Evolutionary conservation across 1,140 invertebrate species (phyloP), one percentile per base, ranked within the genome.

Genomic region (Hyphantria cunea): DNA sequence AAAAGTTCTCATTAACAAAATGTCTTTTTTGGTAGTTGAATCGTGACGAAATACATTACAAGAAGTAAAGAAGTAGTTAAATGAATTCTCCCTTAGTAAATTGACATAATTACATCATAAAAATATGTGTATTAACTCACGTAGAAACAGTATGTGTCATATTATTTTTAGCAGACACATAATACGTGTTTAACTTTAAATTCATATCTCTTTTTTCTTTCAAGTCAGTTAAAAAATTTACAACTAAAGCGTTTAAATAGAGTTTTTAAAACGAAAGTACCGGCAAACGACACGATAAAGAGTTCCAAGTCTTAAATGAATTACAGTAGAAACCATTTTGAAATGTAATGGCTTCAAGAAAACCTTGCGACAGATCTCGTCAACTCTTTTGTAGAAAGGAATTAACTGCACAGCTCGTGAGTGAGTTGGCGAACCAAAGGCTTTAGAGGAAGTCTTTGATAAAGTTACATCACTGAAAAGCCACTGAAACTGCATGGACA

Each of bases 261-360:
- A 44, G 51, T 32, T 34, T 51, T 60, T 31, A 60, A 60, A 51
- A 41, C 44, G 42, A 51, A 60, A 59, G 55, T 34, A 15, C 7
- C 47, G 37, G 31, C 48, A 60, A 42, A 59, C 49, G 48, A 60
- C 42, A 44, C 49, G 47, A 59, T 31, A 7, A 34, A 59, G 56
- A 47, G 31, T 58, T 32, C 10, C 56, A 50, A 50, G 48, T 37
- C 39, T 60, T 51, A 50, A 60, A 60, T 44, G 56, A 60, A 60
- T 60, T 60, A 17, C 34, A 11, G 37, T n/a, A 60, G 37, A 44
- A 50, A 51, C 39, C 37, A 60, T 60, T 60, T 60, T 34, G 48
- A 42, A 12, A 42, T 33, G 37, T 50, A 60, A 60, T 60, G 37
- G 55, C 25, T 59, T 15, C 17, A 11, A 39, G 44, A 25, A 17